These are phyloP conservation scores for Tyrophagus putrescentiae DNA, from an alignment of 1,140 invertebrate species.

Conservation along the genomic window DNA sequence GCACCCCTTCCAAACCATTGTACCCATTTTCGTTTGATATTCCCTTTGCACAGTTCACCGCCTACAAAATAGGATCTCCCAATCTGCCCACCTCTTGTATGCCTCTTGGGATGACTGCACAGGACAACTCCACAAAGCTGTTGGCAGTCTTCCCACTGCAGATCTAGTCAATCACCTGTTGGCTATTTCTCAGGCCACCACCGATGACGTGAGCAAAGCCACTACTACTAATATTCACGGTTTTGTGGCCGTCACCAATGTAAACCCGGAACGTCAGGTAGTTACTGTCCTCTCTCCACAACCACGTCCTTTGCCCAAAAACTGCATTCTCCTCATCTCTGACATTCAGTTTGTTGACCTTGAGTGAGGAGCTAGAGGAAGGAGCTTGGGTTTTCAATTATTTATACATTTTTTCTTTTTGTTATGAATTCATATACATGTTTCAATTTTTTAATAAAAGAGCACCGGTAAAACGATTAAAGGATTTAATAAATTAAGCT, in stretches of 20 bases:
- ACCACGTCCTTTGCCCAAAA: slow-evolving; percentile 64
- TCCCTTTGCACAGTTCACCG: slow-evolving; percentile 65
- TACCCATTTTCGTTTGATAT: slow-evolving; percentile 86
- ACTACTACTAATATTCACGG: slow-evolving; percentile 76
- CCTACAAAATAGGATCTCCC: slow-evolving; percentile 71
- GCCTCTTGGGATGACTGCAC: slow-evolving; percentile 78
- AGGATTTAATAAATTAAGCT: no score
- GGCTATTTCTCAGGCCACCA: slow-evolving; percentile 52
- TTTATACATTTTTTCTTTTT: no score
- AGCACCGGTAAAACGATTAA: no score
- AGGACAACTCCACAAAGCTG: slow-evolving; percentile 76
- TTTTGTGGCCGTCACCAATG: slow-evolving; percentile 65
- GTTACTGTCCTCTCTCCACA: slow-evolving; percentile 81
- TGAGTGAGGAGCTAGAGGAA: slow-evolving; percentile 25
- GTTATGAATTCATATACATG: no score
- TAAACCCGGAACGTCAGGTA: slow-evolving; percentile 68
- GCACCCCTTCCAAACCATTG: slow-evolving; percentile 50
- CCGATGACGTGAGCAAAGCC: slow-evolving; percentile 44
- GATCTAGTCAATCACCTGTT: slow-evolving; percentile 68
- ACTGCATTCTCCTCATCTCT: slow-evolving; percentile 32
- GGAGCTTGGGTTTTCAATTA: no score
- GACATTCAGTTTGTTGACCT: slow-evolving; percentile 29
- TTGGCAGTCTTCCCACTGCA: slow-evolving; percentile 46
- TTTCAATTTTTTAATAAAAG: background rate
- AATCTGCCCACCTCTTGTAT: slow-evolving; percentile 75